Conservation (phyloP, 2,113 vertebrate genomes). For the Takifugu flavidus region DNA sequence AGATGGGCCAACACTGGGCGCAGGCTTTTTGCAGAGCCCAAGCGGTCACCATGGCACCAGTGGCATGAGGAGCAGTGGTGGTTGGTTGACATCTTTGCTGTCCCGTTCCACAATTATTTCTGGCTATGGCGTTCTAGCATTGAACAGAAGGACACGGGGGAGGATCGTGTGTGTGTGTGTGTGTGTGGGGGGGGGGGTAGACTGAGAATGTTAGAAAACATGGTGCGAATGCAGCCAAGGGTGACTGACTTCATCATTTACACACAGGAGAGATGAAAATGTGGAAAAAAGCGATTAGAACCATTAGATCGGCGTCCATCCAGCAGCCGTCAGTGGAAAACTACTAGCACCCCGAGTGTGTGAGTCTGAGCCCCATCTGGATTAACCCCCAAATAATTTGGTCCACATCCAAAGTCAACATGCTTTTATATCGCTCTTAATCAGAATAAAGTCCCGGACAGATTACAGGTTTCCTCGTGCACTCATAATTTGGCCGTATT, state of each 20-base stretch:
- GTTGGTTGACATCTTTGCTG: constrained; percentile 28
- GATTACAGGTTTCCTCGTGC: not conserved
- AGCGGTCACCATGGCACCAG: constrained; percentile 61
- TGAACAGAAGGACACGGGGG: constrained; percentile 11
- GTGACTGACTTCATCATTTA: not conserved
- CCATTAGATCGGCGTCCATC: constrained; percentile 37
- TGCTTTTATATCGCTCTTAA: constrained; percentile 7
- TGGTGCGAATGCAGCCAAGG: not conserved
- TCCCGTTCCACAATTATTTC: constrained; percentile 52
- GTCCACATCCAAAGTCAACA: not conserved
- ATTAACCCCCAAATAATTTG: constrained; percentile 7
- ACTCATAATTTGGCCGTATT: not conserved
- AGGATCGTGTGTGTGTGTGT: not conserved
- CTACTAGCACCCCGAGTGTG: constrained; percentile 34
- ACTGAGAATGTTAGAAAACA: constrained; percentile 10
- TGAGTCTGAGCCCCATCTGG: not conserved
- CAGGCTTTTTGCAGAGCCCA: constrained; percentile 25
- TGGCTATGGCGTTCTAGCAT: constrained; percentile 49
- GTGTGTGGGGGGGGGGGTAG: constrained; percentile 10
- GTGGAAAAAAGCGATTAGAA: constrained; percentile 20
- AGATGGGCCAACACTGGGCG: constrained; percentile 3
- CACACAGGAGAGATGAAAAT: constrained; percentile 8
- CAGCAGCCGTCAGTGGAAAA: constrained; percentile 51
- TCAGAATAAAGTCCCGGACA: not conserved
- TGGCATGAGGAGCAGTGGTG: constrained; percentile 48